Percentiles rank a stretch among this genome's conserved stretches.
Conservation (phyloP, 2,113 vertebrate genomes). For the Jaculus jaculus region DNA sequence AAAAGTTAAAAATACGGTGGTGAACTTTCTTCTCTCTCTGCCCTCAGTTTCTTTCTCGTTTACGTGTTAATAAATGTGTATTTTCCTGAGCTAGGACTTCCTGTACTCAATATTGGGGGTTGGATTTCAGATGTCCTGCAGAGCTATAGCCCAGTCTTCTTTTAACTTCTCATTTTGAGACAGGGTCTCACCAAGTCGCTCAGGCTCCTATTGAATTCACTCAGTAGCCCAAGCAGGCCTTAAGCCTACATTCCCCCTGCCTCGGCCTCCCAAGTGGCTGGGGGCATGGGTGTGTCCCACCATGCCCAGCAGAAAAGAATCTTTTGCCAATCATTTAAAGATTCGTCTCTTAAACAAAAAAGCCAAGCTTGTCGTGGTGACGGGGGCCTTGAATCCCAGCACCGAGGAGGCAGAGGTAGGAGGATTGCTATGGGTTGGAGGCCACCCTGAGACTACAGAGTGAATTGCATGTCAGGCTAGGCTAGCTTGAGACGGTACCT, state of each 20-base stretch:
- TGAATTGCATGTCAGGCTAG: too few relatives aligned
- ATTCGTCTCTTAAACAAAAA: neutral
- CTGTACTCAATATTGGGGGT: neutral
- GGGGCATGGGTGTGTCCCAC: neutral
- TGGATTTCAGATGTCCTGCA: neutral
- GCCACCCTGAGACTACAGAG: too few relatives aligned
- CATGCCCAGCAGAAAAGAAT: neutral
- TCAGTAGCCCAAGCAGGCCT: neutral
- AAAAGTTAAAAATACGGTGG: neutral
- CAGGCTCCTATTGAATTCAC: neutral
- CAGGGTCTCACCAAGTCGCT: neutral
- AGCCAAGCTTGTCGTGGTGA: too few relatives aligned
- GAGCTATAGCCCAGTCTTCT: neutral
- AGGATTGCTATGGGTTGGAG: neutral
- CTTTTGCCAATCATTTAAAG: constrained; percentile 5
- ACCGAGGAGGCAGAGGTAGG: neutral
- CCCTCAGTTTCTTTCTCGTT: neutral
- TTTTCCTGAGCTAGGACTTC: neutral
- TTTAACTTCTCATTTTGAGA: neutral
- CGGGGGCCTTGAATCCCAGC: too few relatives aligned
- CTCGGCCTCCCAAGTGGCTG: neutral
- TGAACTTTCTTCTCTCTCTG: neutral
- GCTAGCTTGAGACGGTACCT: too few relatives aligned
- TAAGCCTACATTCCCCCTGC: neutral
- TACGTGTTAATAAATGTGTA: neutral